Conservation (phyloP, 1,140 invertebrate genomes). For the Vanessa tameamea region DNA sequence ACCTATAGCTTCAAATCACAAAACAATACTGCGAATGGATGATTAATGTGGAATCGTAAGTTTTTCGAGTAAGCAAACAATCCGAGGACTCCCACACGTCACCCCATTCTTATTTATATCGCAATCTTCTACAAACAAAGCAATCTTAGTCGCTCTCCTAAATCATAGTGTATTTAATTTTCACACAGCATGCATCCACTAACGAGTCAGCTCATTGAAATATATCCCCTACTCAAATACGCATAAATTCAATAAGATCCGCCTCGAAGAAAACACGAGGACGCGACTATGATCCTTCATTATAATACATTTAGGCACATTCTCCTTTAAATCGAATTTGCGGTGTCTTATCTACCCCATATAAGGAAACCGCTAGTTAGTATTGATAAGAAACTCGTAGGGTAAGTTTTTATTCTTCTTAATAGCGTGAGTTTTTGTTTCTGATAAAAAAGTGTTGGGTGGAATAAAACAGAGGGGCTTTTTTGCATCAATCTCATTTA, state of each 20-base stretch:
- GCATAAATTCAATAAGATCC: slow-evolving; percentile 30
- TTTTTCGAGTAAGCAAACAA: background rate
- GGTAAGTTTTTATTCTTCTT: slow-evolving; percentile 1
- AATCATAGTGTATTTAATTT: slow-evolving; percentile 33
- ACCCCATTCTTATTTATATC: slow-evolving; percentile 7
- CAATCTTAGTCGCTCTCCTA: slow-evolving; percentile 28
- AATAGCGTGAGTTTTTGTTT: slow-evolving; percentile 7
- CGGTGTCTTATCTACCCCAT: slow-evolving; percentile 14
- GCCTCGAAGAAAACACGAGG: background rate
- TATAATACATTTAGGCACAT: background rate
- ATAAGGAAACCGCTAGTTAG: slow-evolving; percentile 23
- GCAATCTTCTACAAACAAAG: slow-evolving; percentile 26
- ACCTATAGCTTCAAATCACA: too few relatives aligned
- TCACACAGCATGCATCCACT: slow-evolving; percentile 30
- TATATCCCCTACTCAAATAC: slow-evolving; percentile 24
- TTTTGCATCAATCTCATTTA: background rate
- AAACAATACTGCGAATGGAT: background rate
- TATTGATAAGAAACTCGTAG: slow-evolving; percentile 21
- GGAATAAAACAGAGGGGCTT: background rate
- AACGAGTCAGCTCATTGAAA: slow-evolving; percentile 27
- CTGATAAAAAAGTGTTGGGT: background rate
- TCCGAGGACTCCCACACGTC: background rate
- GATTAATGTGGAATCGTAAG: background rate
- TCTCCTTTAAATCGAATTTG: background rate
- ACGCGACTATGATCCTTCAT: slow-evolving; percentile 1